Evolutionary conservation across 1,140 invertebrate genomes (phyloP).

Genomic region (Liolophura sinensis): DNA sequence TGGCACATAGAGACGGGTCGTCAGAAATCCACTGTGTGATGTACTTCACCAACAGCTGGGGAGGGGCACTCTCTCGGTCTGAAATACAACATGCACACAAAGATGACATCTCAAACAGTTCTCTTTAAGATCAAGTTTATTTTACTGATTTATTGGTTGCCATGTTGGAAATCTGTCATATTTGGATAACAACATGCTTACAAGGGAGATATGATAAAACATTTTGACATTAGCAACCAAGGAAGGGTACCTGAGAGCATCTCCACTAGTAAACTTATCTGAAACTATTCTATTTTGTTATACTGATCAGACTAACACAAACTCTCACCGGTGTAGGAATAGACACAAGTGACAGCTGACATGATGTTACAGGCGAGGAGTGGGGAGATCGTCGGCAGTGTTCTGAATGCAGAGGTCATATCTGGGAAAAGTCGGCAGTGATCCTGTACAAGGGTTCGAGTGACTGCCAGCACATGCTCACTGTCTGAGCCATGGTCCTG

Average conservation of each 20-base stretch:
- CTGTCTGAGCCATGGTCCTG: conserved; percentile 47
- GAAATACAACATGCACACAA: conserved; percentile 12
- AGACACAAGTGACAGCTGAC: conserved; percentile 45
- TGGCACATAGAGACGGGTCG: conserved; percentile 47
- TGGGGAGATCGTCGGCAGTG: conserved; percentile 42
- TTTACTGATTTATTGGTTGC: not conserved
- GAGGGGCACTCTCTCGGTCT: conserved; percentile 37
- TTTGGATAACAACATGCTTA: not conserved
- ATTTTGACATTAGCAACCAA: not conserved
- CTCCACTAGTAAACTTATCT: not conserved
- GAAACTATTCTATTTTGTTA: not conserved
- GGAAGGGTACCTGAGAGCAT: not conserved
- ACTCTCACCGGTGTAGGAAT: conserved; percentile 34
- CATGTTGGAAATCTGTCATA: not conserved
- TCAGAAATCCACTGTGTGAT: conserved; percentile 46
- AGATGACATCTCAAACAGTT: not conserved
- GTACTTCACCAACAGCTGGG: conserved; percentile 36
- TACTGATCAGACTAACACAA: not conserved
- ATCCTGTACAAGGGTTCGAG: conserved; percentile 42
- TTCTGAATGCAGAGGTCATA: conserved; percentile 34
- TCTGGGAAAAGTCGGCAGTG: conserved; percentile 47
- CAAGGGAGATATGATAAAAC: not conserved
- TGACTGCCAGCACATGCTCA: conserved; percentile 35
- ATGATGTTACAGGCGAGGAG: conserved; percentile 52
- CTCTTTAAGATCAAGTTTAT: too few relatives aligned